These are phyloP conservation scores for Synanthedon andrenaeformis DNA, from an alignment of 2,888 invertebrate genomes.

Conservation along the genomic window DNA sequence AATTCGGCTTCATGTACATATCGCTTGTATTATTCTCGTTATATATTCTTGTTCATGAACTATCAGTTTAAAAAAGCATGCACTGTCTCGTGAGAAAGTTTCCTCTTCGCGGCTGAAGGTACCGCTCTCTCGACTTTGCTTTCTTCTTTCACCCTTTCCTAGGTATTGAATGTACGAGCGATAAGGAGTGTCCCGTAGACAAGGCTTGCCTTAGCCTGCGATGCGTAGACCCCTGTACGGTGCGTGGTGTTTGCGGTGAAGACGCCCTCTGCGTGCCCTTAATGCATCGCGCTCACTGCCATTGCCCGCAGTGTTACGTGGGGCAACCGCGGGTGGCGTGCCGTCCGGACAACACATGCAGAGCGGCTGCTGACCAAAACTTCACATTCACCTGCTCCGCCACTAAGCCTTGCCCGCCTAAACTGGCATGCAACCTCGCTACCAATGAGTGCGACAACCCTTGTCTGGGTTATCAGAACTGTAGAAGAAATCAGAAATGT, in stretches of 20 bases:
- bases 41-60: conserved; percentile 66
- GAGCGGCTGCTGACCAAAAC: conserved; percentile 71
- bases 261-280: conserved; percentile 90
- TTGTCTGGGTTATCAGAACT: conserved; percentile 77
- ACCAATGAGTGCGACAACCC: conserved; percentile 85
- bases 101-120: conserved; percentile 91
- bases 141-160: conserved; percentile 72
- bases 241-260: conserved; percentile 88
- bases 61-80: conserved; percentile 74
- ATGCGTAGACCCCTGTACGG: conserved; percentile 91
- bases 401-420: conserved; percentile 79
- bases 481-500: conserved; percentile 87
- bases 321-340: conserved; percentile 86
- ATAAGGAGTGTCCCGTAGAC: conserved; percentile 92
- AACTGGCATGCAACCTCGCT: conserved; percentile 77
- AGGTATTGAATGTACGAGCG: conserved; percentile 90
- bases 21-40: conserved; percentile 72
- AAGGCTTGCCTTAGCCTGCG: conserved; percentile 91
- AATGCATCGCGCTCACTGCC: conserved; percentile 86
- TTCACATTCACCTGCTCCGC: conserved; percentile 74
- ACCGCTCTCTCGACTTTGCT: conserved; percentile 78
- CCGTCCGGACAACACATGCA: conserved; percentile 83
- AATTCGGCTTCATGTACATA: conserved; percentile 72
- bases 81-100: conserved; percentile 82
- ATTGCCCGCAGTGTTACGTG: conserved; percentile 88